Base-by-base conservation (phyloP, 2,113 vertebrate species). In the Macquaria australasica region DNA sequence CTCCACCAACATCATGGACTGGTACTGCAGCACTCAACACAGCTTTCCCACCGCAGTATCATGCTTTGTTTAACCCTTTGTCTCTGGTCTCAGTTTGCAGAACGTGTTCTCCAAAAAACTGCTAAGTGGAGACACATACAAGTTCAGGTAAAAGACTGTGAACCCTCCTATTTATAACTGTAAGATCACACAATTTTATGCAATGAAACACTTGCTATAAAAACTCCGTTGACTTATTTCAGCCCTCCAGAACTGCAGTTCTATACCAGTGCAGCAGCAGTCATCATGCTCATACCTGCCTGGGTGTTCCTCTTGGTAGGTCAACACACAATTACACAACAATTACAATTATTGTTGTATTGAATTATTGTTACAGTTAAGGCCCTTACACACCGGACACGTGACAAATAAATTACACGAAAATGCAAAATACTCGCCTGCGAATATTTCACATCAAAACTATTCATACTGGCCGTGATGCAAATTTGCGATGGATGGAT, bases 1-100 rank as follows among this genome's bases (percentile, higher is more conserved):
- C 39, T 99, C 98, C 71, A 99, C 98, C 82, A 99, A 99, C 90
- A 96, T 99, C 93, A 98, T 99, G 98, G 98, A 99, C 95, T 99
- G 98, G 98, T 99, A 94, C 23, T 10, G 58, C 43, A 45, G n/a
- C 71, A 8, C n/a, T 9, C 23, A 1, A 0, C 15, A 1, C 51
- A 43, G 5, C 41, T 18, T 1, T 7, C 21, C 28, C 43, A 25
- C 75, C 5, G 45, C 45, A 20, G 6, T 11, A 31, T 7, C 2
- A 28, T 8, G 0, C 67, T 86, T 23, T 37, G 2, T n/a, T 15
- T 79, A 58, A 91, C 81, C 23, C 9, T 59, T 28, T 48, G 0
- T 87, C 71, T 85, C 85, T 73, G 48, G 18, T 92, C 48, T 89
- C 76, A 99, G 98, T 91, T 95, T 99, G 94, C 98, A 99, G 92